A percentile compares a stretch with the other conserved stretches of the same genome.
Conservation (phyloP, 2,888 invertebrate species). For the Operophtera brumata region DNA sequence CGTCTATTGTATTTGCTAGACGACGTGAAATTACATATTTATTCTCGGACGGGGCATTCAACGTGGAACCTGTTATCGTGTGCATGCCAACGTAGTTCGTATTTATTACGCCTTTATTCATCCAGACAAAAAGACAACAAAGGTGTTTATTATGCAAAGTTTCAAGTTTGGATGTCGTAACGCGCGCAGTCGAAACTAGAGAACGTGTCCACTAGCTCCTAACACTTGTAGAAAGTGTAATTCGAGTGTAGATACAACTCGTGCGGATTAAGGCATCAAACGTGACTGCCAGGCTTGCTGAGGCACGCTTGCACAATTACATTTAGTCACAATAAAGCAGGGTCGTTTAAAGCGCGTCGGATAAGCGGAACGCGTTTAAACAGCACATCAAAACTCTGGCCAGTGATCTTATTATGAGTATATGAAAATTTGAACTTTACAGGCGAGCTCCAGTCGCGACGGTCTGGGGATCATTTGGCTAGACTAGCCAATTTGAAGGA, state of each 20-base stretch:
- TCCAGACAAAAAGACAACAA: slow-evolving; percentile 11
- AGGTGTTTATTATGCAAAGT: slow-evolving; percentile 34
- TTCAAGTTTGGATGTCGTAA: slow-evolving; percentile 37
- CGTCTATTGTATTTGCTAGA: slow-evolving; percentile 23
- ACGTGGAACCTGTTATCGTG: slow-evolving; percentile 13
- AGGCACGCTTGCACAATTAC: slow-evolving; percentile 46
- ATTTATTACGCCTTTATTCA: slow-evolving; percentile 11
- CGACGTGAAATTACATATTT: slow-evolving; percentile 20
- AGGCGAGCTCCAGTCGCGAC: neutral
- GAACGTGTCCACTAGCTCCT: slow-evolving; percentile 36
- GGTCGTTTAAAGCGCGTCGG: slow-evolving; percentile 38
- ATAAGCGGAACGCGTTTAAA: slow-evolving; percentile 34
- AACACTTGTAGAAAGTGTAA: slow-evolving; percentile 51
- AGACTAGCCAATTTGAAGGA: slow-evolving; percentile 31
- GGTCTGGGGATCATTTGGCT: slow-evolving; percentile 11
- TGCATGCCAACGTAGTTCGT: slow-evolving; percentile 7
- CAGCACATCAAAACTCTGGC: neutral
- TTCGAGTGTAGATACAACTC: slow-evolving; percentile 37
- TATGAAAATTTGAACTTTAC: slow-evolving; percentile 4
- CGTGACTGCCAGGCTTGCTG: slow-evolving; percentile 39
- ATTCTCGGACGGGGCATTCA: slow-evolving; percentile 21
- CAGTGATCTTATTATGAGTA: slow-evolving; percentile 13
- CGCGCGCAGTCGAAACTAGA: slow-evolving; percentile 41
- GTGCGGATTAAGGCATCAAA: slow-evolving; percentile 44
- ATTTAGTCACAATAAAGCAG: slow-evolving; percentile 44